These are phyloP conservation scores for Tachina fera DNA, from an alignment of 2,888 invertebrate species.

Conservation along the genomic window DNA sequence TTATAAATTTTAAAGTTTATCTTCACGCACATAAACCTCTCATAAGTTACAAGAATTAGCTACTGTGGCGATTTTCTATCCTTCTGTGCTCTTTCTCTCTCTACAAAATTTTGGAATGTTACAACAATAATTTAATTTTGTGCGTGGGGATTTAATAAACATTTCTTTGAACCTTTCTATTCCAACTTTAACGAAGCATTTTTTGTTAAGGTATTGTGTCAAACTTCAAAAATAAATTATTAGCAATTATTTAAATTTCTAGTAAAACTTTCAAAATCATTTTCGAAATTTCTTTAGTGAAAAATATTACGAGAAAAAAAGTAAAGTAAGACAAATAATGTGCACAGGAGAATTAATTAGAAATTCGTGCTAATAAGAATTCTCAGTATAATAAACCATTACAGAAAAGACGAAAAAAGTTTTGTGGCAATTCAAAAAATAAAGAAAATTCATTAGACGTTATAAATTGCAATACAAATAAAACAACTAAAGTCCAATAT, in stretches of 20 bases:
- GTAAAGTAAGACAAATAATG: not conserved
- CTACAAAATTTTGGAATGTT: no score
- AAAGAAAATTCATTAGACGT: not conserved
- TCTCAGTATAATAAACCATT: not conserved
- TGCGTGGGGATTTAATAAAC: no score
- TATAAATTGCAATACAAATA: not conserved
- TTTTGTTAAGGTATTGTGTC: not conserved
- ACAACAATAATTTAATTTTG: no score
- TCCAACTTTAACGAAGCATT: no score
- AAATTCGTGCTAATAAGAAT: not conserved
- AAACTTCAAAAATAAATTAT: not conserved
- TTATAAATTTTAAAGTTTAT: no score
- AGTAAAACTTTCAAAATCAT: not conserved
- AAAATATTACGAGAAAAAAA: not conserved
- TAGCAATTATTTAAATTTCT: not conserved
- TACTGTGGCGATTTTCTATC: no score
- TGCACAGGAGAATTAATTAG: not conserved
- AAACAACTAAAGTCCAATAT: not conserved
- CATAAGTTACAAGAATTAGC: no score
- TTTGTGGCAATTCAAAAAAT: not conserved
- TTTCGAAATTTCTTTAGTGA: not conserved
- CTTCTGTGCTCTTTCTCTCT: no score
- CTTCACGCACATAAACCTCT: no score
- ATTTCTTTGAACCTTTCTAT: no score
- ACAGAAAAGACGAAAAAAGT: not conserved